Conservation (phyloP, 1,140 invertebrate genomes). For the Drosophila azteca region DNA sequence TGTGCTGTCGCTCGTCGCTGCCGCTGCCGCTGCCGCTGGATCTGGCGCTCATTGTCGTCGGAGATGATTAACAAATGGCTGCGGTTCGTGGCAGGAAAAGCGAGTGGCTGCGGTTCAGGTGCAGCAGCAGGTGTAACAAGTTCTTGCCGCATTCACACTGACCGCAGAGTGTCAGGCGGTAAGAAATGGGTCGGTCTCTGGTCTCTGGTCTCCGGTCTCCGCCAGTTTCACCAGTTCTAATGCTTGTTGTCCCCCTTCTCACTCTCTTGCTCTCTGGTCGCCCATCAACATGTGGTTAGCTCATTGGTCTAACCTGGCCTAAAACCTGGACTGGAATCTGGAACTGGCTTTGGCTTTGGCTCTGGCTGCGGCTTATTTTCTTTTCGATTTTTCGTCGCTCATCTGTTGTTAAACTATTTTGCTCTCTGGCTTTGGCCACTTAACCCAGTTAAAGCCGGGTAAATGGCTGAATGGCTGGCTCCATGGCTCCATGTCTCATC, state of each 20-base stretch:
- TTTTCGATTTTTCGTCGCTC: slow-evolving; percentile 64
- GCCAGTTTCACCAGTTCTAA: slow-evolving; percentile 56
- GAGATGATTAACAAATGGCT: slow-evolving; percentile 59
- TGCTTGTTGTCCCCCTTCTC: slow-evolving; percentile 28
- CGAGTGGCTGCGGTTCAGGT: slow-evolving; percentile 10
- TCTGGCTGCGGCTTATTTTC: slow-evolving; percentile 60
- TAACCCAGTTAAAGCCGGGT: slow-evolving; percentile 69
- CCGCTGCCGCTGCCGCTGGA: too few relatives aligned
- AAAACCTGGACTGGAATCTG: slow-evolving; percentile 1
- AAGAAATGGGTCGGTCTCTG: slow-evolving; percentile 53
- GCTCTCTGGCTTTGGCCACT: slow-evolving; percentile 63
- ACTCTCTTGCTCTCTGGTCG: too few relatives aligned
- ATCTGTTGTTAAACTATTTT: slow-evolving; percentile 62
- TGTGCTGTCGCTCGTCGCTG: slow-evolving; percentile 31
- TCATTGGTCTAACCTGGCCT: slow-evolving; percentile 48
- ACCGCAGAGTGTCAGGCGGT: slow-evolving; percentile 71
- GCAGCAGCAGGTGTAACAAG: slow-evolving; percentile 76
- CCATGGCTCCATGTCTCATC: slow-evolving; percentile 41
- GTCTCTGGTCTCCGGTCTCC: slow-evolving; percentile 42
- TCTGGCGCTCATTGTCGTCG: slow-evolving; percentile 23
- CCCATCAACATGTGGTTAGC: slow-evolving; percentile 69
- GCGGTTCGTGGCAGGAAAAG: not conserved
- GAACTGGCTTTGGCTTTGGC: slow-evolving; percentile 39
- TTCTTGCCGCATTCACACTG: slow-evolving; percentile 66
- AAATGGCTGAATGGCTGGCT: slow-evolving; percentile 12